phyloP scores from a whole-genome alignment of 1,140 invertebrate species.

The Zaprionus ornatus region DNA sequence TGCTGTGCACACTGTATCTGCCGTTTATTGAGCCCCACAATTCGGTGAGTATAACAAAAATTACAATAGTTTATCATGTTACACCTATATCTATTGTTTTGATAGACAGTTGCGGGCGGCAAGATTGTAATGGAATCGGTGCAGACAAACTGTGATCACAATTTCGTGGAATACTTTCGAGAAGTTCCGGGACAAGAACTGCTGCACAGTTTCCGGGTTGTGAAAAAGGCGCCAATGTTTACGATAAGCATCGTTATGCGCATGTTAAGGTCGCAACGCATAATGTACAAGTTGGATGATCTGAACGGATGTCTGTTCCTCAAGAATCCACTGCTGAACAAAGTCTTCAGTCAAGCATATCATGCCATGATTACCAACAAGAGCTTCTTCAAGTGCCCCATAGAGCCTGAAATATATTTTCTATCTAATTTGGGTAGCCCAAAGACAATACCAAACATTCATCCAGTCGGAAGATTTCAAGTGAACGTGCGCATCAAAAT shows the following conservation, averaged over 20 bases:
- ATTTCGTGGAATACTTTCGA: slow-evolving; percentile 49
- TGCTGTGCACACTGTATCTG: background rate
- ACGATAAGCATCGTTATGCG: slow-evolving; percentile 28
- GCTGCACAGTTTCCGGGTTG: slow-evolving; percentile 49
- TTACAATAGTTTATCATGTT: background rate
- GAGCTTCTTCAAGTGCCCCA: slow-evolving; percentile 45
- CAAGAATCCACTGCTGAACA: slow-evolving; percentile 46
- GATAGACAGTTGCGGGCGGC: background rate
- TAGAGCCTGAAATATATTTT: slow-evolving; percentile 40
- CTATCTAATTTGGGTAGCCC: slow-evolving; percentile 32
- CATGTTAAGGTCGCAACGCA: slow-evolving; percentile 28
- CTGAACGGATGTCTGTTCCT: slow-evolving; percentile 56
- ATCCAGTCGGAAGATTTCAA: slow-evolving; percentile 48
- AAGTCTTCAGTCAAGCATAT: slow-evolving; percentile 27
- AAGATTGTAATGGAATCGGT: slow-evolving; percentile 39
- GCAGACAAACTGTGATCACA: slow-evolving; percentile 48
- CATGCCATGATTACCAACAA: slow-evolving; percentile 40
- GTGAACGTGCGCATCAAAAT: slow-evolving; percentile 23
- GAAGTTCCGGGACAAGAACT: background rate
- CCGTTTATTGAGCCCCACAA: background rate
- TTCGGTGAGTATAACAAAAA: background rate
- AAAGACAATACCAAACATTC: slow-evolving; percentile 32
- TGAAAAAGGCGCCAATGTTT: slow-evolving; percentile 25
- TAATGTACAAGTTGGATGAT: slow-evolving; percentile 48
- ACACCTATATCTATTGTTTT: background rate